phyloP scores from a whole-genome alignment of 2,113 vertebrate genomes.

The Procapra przewalskii region DNA sequence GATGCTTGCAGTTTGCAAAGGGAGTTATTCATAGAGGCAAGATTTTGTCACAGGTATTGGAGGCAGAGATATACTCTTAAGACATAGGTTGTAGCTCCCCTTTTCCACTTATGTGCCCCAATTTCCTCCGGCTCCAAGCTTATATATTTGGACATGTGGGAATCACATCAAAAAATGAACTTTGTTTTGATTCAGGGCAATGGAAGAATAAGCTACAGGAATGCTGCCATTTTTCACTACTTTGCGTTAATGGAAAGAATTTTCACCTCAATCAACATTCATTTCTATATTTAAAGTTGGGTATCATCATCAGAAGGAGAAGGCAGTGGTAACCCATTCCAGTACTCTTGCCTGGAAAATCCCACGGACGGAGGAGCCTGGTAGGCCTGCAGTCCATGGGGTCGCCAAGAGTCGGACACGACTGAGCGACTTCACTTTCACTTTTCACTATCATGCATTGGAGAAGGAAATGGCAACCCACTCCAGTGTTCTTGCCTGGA shows the following conservation, averaged over 20 bases:
- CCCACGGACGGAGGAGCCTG: no score
- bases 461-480: no score
- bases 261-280: neutral
- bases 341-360: no score
- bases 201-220: neutral
- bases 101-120: neutral
- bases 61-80: neutral
- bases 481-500: no score
- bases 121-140: neutral
- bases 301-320: neutral
- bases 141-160: neutral
- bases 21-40: no score
- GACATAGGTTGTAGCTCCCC: accelerated
- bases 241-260: neutral
- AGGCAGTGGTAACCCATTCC: no score
- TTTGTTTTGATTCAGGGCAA: neutral
- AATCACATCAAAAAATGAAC: neutral
- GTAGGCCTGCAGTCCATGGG: no score
- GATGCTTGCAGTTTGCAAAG: neutral
- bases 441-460: no score
- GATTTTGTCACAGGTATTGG: neutral
- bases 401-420: accelerated
- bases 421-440: no score
- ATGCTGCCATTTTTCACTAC: neutral
- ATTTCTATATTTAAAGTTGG: neutral